A percentile compares a stretch with the other conserved stretches of the same genome.
Evolutionary conservation across 2,888 invertebrate genomes (phyloP).

Genomic region (Drosophila bunnanda): DNA sequence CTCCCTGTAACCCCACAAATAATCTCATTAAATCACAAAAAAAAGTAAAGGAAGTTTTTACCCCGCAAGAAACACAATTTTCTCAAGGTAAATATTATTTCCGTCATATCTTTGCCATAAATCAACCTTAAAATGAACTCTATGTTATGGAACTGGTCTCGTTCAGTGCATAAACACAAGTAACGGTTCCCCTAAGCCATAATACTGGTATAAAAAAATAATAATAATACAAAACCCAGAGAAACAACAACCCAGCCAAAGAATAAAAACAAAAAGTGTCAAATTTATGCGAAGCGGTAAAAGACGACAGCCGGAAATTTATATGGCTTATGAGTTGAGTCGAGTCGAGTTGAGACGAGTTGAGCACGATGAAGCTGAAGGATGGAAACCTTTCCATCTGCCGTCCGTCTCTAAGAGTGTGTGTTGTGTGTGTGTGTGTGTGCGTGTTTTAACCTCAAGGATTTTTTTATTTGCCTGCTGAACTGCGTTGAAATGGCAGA

Average conservation of each 20-base stretch:
- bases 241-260: constrained; percentile 4
- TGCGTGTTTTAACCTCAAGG: constrained; percentile 49
- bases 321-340: constrained; percentile 66
- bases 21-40: not conserved
- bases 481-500: constrained; percentile 35
- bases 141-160: constrained; percentile 23
- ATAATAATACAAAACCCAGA: constrained; percentile 12
- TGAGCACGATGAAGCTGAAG: constrained; percentile 26
- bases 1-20: not conserved
- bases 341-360: constrained; percentile 30
- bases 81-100: constrained; percentile 69
- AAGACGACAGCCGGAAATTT: constrained; percentile 72
- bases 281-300: constrained; percentile 67
- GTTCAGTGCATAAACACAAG: constrained; percentile 41
- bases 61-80: constrained; percentile 22
- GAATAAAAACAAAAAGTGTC: constrained; percentile 49
- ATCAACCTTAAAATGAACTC: constrained; percentile 60
- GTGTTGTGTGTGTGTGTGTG: constrained; percentile 10
- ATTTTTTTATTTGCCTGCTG: constrained; percentile 59
- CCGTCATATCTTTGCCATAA: constrained; percentile 53
- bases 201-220: constrained; percentile 26
- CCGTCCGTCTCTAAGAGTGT: constrained; percentile 1
- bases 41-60: constrained; percentile 2
- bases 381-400: constrained; percentile 44
- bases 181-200: constrained; percentile 29